Conservation (phyloP, 1,140 invertebrate genomes). For the Holcopasites calliopsidis region DNA sequence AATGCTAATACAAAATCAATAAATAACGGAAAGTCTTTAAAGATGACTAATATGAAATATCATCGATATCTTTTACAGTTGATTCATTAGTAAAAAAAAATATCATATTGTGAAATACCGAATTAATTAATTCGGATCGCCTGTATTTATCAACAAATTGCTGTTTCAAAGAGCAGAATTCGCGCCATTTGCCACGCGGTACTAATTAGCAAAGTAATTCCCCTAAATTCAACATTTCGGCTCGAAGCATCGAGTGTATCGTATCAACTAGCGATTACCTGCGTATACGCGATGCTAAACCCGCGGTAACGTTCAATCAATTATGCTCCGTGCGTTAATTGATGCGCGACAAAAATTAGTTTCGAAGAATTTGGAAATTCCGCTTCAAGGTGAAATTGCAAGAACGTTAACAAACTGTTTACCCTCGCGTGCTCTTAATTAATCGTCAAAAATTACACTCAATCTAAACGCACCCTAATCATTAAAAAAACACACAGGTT, state of each 20-base stretch:
- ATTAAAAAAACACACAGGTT: too few species aligned
- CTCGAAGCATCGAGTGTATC: neutral
- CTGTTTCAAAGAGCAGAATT: neutral
- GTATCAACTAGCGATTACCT: conserved; percentile 9
- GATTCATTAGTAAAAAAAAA: too few species aligned
- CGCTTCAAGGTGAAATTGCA: too few species aligned
- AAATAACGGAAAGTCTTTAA: too few species aligned
- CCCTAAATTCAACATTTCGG: conserved; percentile 6
- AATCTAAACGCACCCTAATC: conserved; percentile 1
- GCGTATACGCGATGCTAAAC: neutral
- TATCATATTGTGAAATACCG: too few species aligned
- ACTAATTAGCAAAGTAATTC: conserved; percentile 35
- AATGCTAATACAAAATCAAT: too few species aligned
- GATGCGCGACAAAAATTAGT: neutral
- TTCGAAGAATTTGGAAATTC: too few species aligned
- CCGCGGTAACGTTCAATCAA: neutral
- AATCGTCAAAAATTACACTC: conserved; percentile 18
- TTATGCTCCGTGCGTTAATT: neutral
- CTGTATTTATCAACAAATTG: neutral
- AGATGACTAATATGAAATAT: too few species aligned
- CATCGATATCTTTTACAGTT: too few species aligned
- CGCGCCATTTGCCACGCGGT: neutral
- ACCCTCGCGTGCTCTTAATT: too few species aligned
- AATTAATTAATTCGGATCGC: neutral
- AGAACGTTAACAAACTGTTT: too few species aligned